Evolutionary conservation across 2,888 invertebrate genomes (phyloP), one percentile per base, ranked within the genome.

Genomic region (Pimpla rufipes): DNA sequence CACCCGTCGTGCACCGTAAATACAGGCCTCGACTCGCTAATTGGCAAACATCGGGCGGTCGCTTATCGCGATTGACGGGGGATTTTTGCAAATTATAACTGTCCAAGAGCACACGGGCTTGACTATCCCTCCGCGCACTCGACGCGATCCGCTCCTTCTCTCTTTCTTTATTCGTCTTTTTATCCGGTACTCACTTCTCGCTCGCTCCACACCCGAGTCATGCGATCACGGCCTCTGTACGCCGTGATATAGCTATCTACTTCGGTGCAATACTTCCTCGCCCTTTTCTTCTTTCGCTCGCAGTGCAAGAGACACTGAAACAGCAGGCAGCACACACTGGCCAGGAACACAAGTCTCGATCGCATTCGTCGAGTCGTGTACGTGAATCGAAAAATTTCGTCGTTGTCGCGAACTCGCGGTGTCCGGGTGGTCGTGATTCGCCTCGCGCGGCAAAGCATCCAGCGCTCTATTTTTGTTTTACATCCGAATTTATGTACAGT

Each of bases 21-120:
- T 86, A 84, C 86, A 86, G 85, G 79, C 66, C 80, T 79, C 81
- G 82, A 67, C 85, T 87, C 87, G 87, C 88, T 91, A 91, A 91
- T 91, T 91, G 90, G 91, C 91, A 90, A 90, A 91, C 91, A 91
- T 91, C 89, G 90, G 85, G 84, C 84, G 83, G 83, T 85, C 86
- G 88, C 88, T 89, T 90, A 91, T 91, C 91, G 88, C 89, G 91
- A 91, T 91, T 89, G 90, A 87, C 87, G 86, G 55, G 83, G 85
- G 87, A 90, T 90, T 91, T 90, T 91, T 91, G 88, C 89, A 88
- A 90, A 90, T 90, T 90, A 90, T 87, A 85, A 87, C 85, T 86
- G 86, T 86, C 85, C 77, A 52, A 76, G 50, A 55, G 79, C 73
- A 71, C 74, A 67, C 68, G 74, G 71, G 78, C 71, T 81, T 79